phyloP scores from a whole-genome alignment of 2,113 vertebrate genomes.

The Laticauda laticaudata region DNA sequence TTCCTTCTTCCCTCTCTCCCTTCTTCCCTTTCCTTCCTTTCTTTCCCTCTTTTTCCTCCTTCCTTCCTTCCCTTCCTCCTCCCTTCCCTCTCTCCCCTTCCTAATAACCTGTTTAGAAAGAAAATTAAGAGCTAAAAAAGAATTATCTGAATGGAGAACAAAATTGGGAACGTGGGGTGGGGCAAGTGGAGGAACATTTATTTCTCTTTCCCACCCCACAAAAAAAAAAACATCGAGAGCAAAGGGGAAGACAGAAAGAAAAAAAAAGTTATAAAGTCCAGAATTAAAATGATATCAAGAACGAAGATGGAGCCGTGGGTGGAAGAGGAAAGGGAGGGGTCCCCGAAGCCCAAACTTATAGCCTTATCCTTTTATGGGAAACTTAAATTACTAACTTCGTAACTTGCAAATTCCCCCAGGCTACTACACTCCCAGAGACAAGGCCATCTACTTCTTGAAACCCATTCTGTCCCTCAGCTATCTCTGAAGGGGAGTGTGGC shows the following conservation, averaged over 20 bases:
- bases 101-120: neutral
- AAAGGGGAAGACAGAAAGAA: neutral
- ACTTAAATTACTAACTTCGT: conserved; percentile 39
- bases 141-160: neutral
- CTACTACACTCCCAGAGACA: neutral
- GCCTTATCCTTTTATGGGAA: conserved; percentile 31
- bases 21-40: neutral
- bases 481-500: conserved; percentile 34
- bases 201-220: neutral
- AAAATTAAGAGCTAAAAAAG: conserved; percentile 19
- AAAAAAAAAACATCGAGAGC: neutral
- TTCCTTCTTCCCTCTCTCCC: too few relatives aligned
- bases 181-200: neutral
- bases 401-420: conserved; percentile 35
- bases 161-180: neutral
- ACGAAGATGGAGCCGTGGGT: neutral
- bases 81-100: neutral
- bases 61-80: too few relatives aligned
- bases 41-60: too few relatives aligned
- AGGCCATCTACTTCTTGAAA: conserved; percentile 38
- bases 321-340: too few relatives aligned
- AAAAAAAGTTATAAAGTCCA: conserved; percentile 14
- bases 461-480: conserved; percentile 10
- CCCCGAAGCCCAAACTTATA: neutral
- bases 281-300: neutral